phyloP scores from a whole-genome alignment of 2,888 invertebrate species.

The Diaprepes abbreviatus region DNA sequence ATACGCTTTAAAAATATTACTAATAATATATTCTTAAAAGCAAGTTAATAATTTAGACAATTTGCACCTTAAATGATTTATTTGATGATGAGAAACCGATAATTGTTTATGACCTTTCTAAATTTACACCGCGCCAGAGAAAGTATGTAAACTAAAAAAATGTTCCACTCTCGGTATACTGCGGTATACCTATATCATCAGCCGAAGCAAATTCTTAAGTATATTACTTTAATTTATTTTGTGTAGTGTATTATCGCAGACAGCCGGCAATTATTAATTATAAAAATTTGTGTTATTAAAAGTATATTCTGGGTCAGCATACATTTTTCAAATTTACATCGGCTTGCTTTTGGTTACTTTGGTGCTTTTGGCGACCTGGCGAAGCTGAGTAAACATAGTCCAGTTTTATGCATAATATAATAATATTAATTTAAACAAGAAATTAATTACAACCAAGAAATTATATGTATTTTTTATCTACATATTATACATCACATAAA shows the following conservation, averaged over 20 bases:
- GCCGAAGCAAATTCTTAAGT: not conserved
- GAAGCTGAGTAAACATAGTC: too few relatives aligned
- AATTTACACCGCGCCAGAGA: constrained; percentile 28
- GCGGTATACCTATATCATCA: not conserved
- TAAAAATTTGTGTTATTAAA: not conserved
- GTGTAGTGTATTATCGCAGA: not conserved
- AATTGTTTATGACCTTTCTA: constrained; percentile 29
- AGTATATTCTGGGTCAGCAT: not conserved
- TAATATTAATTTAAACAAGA: too few relatives aligned
- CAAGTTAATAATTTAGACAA: not conserved
- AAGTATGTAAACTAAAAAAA: constrained; percentile 23
- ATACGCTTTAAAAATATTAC: too few relatives aligned
- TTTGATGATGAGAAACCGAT: constrained; percentile 15
- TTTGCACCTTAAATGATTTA: not conserved
- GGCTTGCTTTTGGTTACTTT: not conserved
- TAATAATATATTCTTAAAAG: too few relatives aligned
- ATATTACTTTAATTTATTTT: not conserved
- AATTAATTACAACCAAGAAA: too few relatives aligned
- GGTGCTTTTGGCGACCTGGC: too few relatives aligned
- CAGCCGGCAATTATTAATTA: not conserved
- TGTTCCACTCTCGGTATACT: constrained; percentile 26
- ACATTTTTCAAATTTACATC: not conserved
- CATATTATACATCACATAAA: too few relatives aligned
- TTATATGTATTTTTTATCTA: too few relatives aligned
- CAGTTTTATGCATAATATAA: too few relatives aligned